phyloP scores from a whole-genome alignment of 2,113 vertebrate genomes.

The Crotalus viridis region DNA sequence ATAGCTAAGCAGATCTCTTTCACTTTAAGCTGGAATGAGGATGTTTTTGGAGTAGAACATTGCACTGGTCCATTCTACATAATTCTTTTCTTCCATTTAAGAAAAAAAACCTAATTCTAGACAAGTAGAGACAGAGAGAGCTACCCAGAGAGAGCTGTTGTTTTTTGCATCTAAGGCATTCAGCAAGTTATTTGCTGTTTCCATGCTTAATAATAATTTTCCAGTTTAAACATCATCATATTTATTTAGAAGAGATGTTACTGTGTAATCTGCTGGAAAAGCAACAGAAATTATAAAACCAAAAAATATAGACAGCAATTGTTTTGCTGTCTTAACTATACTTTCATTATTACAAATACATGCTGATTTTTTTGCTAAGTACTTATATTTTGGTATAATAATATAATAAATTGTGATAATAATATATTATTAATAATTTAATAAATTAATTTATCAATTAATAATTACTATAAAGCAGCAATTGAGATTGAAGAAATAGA shows the following conservation, averaged over 20 bases:
- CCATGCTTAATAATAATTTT: not conserved
- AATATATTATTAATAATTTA: too few relatives aligned
- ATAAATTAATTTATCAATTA: too few relatives aligned
- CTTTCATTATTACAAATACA: not conserved
- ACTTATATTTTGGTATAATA: not conserved
- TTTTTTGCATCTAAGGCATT: not conserved
- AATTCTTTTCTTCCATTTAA: not conserved
- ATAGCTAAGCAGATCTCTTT: not conserved
- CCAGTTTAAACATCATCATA: not conserved
- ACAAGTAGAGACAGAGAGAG: not conserved
- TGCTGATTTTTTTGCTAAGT: not conserved
- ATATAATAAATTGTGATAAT: not conserved
- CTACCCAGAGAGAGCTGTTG: too few relatives aligned
- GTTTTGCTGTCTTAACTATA: not conserved
- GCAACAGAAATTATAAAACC: not conserved
- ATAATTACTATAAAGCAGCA: not conserved
- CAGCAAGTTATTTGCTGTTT: not conserved
- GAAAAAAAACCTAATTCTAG: not conserved
- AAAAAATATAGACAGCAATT: not conserved
- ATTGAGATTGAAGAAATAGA: not conserved
- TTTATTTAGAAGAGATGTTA: not conserved
- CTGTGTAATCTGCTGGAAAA: not conserved
- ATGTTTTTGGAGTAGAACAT: not conserved
- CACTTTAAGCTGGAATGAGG: not conserved
- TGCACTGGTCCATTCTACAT: not conserved